Evolutionary conservation across 2,797 vertebrate species (phyloP).

Genomic region (Leptodactylus fallax): DNA sequence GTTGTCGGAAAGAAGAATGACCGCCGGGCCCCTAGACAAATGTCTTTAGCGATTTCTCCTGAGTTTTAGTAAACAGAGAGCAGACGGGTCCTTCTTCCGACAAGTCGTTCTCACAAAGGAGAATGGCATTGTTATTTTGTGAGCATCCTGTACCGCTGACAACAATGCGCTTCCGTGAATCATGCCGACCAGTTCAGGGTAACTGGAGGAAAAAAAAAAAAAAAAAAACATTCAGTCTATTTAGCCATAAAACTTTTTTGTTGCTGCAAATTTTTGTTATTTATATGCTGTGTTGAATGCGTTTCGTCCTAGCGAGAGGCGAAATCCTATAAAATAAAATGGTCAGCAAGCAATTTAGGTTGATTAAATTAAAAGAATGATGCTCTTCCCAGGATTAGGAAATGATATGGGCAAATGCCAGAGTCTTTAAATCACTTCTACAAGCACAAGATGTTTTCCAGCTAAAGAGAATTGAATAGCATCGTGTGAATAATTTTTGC

Average conservation of each 20-base stretch:
- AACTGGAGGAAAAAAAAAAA: constrained; percentile 6
- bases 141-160: constrained; percentile 70
- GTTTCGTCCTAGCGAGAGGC: constrained; percentile 34
- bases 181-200: constrained; percentile 67
- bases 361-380: constrained; percentile 59
- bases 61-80: constrained; percentile 72
- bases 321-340: constrained; percentile 39
- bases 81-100: constrained; percentile 71
- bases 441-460: constrained; percentile 43
- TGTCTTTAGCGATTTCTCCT: constrained; percentile 73
- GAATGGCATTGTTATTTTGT: constrained; percentile 69
- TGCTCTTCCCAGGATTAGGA: constrained; percentile 32
- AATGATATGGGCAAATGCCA: constrained; percentile 52
- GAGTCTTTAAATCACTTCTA: constrained; percentile 30
- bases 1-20: constrained; percentile 74
- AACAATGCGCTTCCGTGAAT: constrained; percentile 62
- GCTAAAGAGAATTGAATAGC: constrained; percentile 50
- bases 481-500: constrained; percentile 49
- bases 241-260: constrained; percentile 50
- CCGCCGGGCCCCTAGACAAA: constrained; percentile 72
- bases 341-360: constrained; percentile 41
- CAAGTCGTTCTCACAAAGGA: constrained; percentile 69
- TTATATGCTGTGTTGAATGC: constrained; percentile 38
- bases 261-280: constrained; percentile 25
- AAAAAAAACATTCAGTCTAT: constrained; percentile 40